These are phyloP conservation scores for Phocides pigmalion DNA, from an alignment of 1,140 invertebrate genomes.

Conservation along the genomic window DNA sequence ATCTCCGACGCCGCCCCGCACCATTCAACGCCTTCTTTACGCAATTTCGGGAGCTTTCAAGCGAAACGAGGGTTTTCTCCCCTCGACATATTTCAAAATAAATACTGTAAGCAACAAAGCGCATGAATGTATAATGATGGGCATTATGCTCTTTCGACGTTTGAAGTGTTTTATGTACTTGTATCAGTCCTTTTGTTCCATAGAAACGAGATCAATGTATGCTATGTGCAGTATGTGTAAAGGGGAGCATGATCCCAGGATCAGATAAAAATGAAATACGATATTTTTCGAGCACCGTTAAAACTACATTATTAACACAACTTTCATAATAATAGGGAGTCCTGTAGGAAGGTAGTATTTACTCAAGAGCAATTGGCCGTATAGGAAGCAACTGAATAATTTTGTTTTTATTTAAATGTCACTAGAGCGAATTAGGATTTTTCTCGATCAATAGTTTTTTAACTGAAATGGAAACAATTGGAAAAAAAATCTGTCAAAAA, in stretches of 20 bases:
- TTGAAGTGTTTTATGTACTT: slow-evolving; percentile 82
- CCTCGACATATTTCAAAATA: slow-evolving; percentile 79
- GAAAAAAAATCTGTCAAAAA: too few relatives aligned
- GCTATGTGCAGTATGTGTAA: slow-evolving; percentile 57
- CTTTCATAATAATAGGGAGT: slow-evolving; percentile 22
- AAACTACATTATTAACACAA: slow-evolving; percentile 26
- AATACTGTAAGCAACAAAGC: slow-evolving; percentile 81
- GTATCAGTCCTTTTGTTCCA: slow-evolving; percentile 76
- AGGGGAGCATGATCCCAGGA: slow-evolving; percentile 68
- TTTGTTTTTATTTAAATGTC: slow-evolving; percentile 12
- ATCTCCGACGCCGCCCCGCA: slow-evolving; percentile 50
- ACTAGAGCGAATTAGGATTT: neutral
- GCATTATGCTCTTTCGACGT: slow-evolving; percentile 77
- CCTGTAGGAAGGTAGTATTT: slow-evolving; percentile 16
- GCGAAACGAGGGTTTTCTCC: slow-evolving; percentile 78
- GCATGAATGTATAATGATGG: slow-evolving; percentile 83
- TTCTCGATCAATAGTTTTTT: too few relatives aligned
- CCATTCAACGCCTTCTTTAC: slow-evolving; percentile 64
- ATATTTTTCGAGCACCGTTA: slow-evolving; percentile 58
- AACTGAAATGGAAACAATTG: too few relatives aligned
- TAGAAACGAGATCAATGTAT: slow-evolving; percentile 73
- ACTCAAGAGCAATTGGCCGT: slow-evolving; percentile 10
- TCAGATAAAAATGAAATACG: slow-evolving; percentile 71
- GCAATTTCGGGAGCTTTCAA: slow-evolving; percentile 77
- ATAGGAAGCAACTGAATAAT: slow-evolving; percentile 7